Conservation (phyloP, 2,888 invertebrate species). For the Himalopsyche japonica region DNA sequence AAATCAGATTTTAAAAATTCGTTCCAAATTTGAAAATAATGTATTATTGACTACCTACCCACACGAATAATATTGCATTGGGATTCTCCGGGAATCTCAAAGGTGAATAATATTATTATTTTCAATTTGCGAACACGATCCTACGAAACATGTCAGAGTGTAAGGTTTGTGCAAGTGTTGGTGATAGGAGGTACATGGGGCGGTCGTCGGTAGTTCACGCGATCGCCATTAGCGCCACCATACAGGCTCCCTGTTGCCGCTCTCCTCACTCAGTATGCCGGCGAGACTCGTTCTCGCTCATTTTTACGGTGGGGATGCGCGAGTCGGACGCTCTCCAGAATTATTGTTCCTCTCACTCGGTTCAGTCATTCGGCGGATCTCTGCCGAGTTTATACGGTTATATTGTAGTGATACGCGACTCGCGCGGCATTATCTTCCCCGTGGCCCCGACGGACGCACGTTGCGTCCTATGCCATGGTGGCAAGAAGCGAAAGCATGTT, state of each 20-base stretch:
- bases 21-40: too few relatives aligned
- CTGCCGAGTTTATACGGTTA: slow-evolving; percentile 17
- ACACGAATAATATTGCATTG: background rate
- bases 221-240: slow-evolving; percentile 15
- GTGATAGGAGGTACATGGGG: slow-evolving; percentile 1
- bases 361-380: slow-evolving; percentile 31
- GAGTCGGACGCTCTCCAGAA: slow-evolving; percentile 21
- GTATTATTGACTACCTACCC: too few relatives aligned
- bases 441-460: slow-evolving; percentile 37
- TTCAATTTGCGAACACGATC: background rate
- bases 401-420: slow-evolving; percentile 10
- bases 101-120: background rate
- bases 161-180: background rate
- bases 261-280: background rate
- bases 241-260: slow-evolving; percentile 15
- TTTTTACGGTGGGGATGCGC: slow-evolving; percentile 20
- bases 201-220: background rate
- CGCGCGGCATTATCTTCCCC: slow-evolving; percentile 48
- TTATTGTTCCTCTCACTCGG: slow-evolving; percentile 6
- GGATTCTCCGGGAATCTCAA: background rate
- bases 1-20: too few relatives aligned
- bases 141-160: background rate
- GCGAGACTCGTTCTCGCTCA: slow-evolving; percentile 3
- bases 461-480: slow-evolving; percentile 69
- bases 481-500: slow-evolving; percentile 78